phyloP scores from a whole-genome alignment of 2,113 vertebrate species.

The Eulemur rufifrons region DNA sequence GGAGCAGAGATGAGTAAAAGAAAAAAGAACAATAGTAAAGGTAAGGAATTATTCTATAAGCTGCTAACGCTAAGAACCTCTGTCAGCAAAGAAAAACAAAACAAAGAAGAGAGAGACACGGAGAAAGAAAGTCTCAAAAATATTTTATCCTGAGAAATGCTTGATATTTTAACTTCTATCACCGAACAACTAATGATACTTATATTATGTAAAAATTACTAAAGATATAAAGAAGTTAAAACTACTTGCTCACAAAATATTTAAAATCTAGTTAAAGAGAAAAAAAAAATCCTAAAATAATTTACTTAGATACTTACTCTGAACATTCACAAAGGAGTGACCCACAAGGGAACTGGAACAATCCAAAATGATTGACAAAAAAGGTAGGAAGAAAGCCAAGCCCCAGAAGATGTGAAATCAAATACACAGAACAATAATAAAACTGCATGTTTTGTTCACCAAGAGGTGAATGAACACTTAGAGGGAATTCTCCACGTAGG shows the following conservation, averaged over 20 bases:
- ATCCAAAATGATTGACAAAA: neutral
- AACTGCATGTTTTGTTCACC: neutral
- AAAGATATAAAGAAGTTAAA: neutral
- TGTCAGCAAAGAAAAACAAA: neutral
- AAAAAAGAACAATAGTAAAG: neutral
- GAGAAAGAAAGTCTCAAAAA: neutral
- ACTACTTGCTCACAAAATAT: neutral
- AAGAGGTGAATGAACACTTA: neutral
- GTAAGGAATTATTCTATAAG: neutral
- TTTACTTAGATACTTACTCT: neutral
- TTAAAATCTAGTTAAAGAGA: neutral
- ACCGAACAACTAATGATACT: neutral
- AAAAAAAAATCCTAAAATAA: neutral
- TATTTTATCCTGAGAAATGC: neutral
- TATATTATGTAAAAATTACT: neutral
- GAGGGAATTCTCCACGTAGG: neutral
- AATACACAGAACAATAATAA: neutral
- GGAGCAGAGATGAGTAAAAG: neutral
- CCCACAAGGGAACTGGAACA: neutral
- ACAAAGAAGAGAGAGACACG: neutral
- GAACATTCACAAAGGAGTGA: neutral
- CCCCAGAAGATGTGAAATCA: neutral
- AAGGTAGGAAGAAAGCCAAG: neutral
- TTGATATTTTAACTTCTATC: neutral
- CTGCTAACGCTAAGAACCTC: neutral